Evolutionary conservation across 2,888 invertebrate genomes (phyloP), one percentile per base, ranked within the genome.

Genomic region (Yponomeuta sedellus): DNA sequence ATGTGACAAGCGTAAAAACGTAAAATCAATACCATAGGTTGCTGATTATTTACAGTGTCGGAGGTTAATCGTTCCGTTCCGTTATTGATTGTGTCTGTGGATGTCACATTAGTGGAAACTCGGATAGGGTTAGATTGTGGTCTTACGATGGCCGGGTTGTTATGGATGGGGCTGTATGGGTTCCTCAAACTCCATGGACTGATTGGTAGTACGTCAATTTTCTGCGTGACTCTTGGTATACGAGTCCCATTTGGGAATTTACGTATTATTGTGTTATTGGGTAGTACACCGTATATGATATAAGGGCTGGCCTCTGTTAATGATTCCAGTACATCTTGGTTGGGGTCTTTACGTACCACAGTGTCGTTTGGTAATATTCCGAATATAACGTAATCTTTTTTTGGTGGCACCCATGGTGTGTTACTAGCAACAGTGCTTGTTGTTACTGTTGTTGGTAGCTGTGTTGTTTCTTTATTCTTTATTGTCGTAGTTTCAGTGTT

Each of bases 241-340:
- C 94, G 89, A 80, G 95, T 95, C 83, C 96, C 96, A 78, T 96
- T 96, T 71, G 95, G 95, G 81, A 94, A 96, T 89, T 94, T 95
- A 88, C 94, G 94, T 81, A 96, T 94, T 82, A 95, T 91, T 82
- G 94, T 95, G 86, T 95, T 95, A 91, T 95, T 95, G 73, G 95
- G 95, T 82, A 94, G 94, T 77, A 95, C 93, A 81, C 95, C 95
- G 77, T 94, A 94, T 81, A 95, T 93, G 75, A 95, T 93, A 83
- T 94, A 95, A 71, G 95, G 95, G 79, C 93, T 93, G 75, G 94
- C 92, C 79, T 94, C 93, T 86, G 94, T 94, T 84, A 93, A 91
- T 77, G 93, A 88, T 80, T 94, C 94, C 83, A 94, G 92, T 76
- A 92, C 80, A 81, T 94, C 93, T 75, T 93, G 93, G 78, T 93